Base-by-base conservation (phyloP, 2,797 vertebrate genomes). In the Brachymystax lenok region DNA sequence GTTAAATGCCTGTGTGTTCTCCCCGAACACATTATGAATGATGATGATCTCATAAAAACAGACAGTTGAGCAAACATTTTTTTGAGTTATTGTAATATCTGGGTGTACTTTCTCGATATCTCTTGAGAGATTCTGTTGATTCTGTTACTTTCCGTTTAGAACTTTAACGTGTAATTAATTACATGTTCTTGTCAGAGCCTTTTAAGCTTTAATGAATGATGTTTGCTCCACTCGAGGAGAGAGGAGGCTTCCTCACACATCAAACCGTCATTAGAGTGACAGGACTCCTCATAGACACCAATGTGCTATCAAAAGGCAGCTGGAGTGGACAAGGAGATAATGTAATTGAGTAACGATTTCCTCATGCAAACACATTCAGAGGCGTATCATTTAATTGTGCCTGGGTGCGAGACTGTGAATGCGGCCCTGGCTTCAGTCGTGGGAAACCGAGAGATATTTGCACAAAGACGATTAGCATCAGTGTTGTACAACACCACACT, bases 301-400 rank as follows among this genome's bases (percentile, higher is more conserved):
- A 82, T 78, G 74, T 67, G 61, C 14, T 79, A 83, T 84, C 80
- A 72, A 77, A 85, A 86, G 76, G 74, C 84, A 77, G 76, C 56
- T 86, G 83, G 87, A 90, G 85, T 82, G 86, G 88, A 88, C 77
- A 78, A 84, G 81, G 82, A 84, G 86, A 91, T 89, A 87, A 80
- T 75, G 77, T 91, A 91, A 91, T 88, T 88, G 92, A 91, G 82
- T 85, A 88, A 87, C 78, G 85, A 88, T 90, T 91, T 87, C 84
- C 84, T 84, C 33, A 71, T 61, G 76, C 75, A 52, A 30, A 21
- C 68, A 28, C 64, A 77, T 92, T 87, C 81, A 78, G 72, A 87
- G 83, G 89, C 86, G 84, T 85, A 79, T 91, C 80, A 87, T 87
- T 86, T 83, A 91, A 93, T 93, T 90, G 89, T 88, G 88, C 87